Conservation (phyloP, 2,888 invertebrate species). For the Coleophora deauratella region DNA sequence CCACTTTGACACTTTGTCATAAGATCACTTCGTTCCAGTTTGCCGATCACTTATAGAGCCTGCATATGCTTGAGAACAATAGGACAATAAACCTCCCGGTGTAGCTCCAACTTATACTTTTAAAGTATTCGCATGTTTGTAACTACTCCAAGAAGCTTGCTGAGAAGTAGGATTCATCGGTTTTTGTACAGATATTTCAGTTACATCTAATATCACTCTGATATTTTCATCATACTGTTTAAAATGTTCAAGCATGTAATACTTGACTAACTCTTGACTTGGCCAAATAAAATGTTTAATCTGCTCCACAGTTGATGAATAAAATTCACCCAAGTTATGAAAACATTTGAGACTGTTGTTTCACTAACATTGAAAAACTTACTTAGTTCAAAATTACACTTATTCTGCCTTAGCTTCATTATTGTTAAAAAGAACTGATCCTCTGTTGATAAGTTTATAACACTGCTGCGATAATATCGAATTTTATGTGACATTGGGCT, state of each 20-base stretch:
- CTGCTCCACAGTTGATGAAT: slow-evolving; percentile 1
- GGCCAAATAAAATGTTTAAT: too few relatives aligned
- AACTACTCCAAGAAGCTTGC: slow-evolving; percentile 9
- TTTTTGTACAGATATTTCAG: slow-evolving; percentile 8
- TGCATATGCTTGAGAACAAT: slow-evolving; percentile 9
- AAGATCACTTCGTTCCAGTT: slow-evolving; percentile 7
- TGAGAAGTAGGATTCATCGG: slow-evolving; percentile 9
- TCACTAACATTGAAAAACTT: neutral
- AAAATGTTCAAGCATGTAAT: slow-evolving; percentile 4
- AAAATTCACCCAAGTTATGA: too few relatives aligned
- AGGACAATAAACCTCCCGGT: slow-evolving; percentile 10
- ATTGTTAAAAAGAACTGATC: slow-evolving; percentile 3
- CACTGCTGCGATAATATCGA: neutral
- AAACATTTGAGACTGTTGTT: slow-evolving; percentile 1
- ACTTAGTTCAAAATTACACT: slow-evolving; percentile 1
- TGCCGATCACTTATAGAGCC: slow-evolving; percentile 12
- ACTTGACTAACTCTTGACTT: slow-evolving; percentile 3
- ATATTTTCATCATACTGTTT: slow-evolving; percentile 1
- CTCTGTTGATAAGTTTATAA: neutral
- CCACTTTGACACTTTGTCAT: slow-evolving; percentile 1
- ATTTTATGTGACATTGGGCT: neutral
- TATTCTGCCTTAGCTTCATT: neutral
- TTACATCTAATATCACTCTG: slow-evolving; percentile 8
- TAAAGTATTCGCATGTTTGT: slow-evolving; percentile 12
- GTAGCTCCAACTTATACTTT: slow-evolving; percentile 12